Percentiles rank a stretch among this genome's conserved stretches.
phyloP scores from a whole-genome alignment of 2,888 invertebrate genomes.

The Clivina fossor region DNA sequence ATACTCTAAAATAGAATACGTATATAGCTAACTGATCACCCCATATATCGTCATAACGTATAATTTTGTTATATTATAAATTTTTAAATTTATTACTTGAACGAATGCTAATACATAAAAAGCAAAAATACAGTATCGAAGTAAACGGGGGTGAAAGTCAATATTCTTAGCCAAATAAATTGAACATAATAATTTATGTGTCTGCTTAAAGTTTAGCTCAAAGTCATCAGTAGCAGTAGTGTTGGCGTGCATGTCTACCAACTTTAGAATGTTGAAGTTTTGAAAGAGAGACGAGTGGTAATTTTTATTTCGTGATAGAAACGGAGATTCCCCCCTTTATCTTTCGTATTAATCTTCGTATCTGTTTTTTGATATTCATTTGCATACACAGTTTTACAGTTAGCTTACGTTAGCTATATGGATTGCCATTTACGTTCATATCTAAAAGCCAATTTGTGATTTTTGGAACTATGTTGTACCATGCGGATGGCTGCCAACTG shows the following conservation, averaged over 20 bases:
- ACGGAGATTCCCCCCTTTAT: constrained; percentile 13
- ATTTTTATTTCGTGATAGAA: constrained; percentile 14
- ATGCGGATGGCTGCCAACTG: not conserved
- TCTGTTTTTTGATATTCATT: constrained; percentile 8
- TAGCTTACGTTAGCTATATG: not conserved
- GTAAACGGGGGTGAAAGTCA: no score
- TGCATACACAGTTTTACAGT: constrained; percentile 9
- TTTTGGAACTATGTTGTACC: constrained; percentile 10
- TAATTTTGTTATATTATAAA: no score
- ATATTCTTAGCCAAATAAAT: not conserved
- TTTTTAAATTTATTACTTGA: no score
- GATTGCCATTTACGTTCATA: no score
- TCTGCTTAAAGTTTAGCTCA: constrained; percentile 3
- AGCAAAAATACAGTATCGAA: no score
- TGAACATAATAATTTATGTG: constrained; percentile 11
- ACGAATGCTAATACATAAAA: no score
- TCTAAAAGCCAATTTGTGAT: constrained; percentile 11
- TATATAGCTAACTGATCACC: no score
- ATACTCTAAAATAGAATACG: no score
- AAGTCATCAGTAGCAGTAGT: constrained; percentile 2
- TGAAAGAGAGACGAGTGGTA: not conserved
- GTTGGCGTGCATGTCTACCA: constrained; percentile 14
- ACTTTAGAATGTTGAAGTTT: constrained; percentile 5
- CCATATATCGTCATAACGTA: no score
- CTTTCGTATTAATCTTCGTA: constrained; percentile 11